Conservation (phyloP, 2,888 invertebrate genomes). For the Ellobium chinense region DNA sequence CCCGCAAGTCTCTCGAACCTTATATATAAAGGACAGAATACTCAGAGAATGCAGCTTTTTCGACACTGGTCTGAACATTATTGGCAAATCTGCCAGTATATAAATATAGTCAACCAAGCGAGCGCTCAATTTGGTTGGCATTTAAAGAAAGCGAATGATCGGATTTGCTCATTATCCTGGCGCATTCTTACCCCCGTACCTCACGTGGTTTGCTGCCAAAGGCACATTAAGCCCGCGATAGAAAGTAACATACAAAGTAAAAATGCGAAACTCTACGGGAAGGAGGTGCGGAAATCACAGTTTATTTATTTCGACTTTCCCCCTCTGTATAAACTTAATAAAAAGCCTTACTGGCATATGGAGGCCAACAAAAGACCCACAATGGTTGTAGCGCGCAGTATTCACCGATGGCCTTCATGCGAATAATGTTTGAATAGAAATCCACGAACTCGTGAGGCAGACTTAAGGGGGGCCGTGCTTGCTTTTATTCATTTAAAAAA, state of each 20-base stretch:
- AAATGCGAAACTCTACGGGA: neutral
- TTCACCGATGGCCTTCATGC: neutral
- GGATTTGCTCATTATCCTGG: neutral
- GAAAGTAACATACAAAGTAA: neutral
- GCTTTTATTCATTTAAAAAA: no score
- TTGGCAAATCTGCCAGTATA: neutral
- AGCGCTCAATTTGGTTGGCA: neutral
- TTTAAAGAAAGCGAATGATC: neutral
- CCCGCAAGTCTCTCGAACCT: neutral
- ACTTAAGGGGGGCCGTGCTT: neutral
- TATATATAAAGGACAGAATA: neutral
- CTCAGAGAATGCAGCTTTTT: neutral
- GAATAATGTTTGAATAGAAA: neutral
- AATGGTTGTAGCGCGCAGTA: neutral
- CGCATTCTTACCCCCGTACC: neutral
- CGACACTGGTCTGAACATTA: neutral
- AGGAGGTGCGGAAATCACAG: neutral
- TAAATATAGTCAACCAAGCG: neutral
- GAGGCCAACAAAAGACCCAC: neutral
- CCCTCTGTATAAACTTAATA: neutral
- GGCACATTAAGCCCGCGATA: neutral
- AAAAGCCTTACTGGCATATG: conserved; percentile 1
- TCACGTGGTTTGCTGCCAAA: neutral
- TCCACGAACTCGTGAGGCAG: neutral
- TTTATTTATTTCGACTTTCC: neutral